Base-by-base conservation (phyloP, 2,888 invertebrate genomes). In the Sminthurinus aureus region DNA sequence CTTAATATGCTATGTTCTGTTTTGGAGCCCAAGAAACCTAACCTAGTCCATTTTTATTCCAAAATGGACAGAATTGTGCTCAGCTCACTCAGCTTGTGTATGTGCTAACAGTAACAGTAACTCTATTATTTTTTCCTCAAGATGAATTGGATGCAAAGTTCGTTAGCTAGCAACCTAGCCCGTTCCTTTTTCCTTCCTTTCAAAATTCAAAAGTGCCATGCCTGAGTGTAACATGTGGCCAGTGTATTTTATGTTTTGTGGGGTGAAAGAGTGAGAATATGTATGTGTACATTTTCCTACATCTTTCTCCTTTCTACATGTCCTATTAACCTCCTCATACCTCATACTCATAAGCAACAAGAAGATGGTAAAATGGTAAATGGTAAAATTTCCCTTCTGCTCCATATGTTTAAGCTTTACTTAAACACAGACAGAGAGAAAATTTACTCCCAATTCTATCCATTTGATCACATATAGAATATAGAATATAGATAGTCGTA, bases 11-110 rank as follows among this genome's bases (percentile, higher is more conserved):
- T n/a, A n/a, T n/a, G n/a, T n/a, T n/a, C n/a, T n/a, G n/a, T n/a
- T n/a, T n/a, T n/a, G n/a, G n/a, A n/a, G n/a, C n/a, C n/a, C n/a
- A n/a, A n/a, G n/a, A 81, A 81, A 81, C 81, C 81, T 81, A 81
- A 81, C 81, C 81, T 81, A 81, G 81, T 26, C 81, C 75, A 81
- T 81, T 74, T 81, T 74, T 81, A 81, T 74, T 20, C 22, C 26
- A 64, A 74, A 74, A 58, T 52, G 24, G 71, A 22, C 11, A 20
- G 71, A 71, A 71, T 71, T 71, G 26, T 71, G 26, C 69, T 69
- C 69, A 69, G n/a, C 38, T 38, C 38, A 38, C 52, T 75, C 75
- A 52, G 52, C 50, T 51, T 75, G 66, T 64, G 38, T 38, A n/a
- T n/a, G n/a, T n/a, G n/a, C n/a, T n/a, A 38, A 38, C 38, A 38